phyloP scores from a whole-genome alignment of 2,888 invertebrate species.

The Metallyticus violacea region DNA sequence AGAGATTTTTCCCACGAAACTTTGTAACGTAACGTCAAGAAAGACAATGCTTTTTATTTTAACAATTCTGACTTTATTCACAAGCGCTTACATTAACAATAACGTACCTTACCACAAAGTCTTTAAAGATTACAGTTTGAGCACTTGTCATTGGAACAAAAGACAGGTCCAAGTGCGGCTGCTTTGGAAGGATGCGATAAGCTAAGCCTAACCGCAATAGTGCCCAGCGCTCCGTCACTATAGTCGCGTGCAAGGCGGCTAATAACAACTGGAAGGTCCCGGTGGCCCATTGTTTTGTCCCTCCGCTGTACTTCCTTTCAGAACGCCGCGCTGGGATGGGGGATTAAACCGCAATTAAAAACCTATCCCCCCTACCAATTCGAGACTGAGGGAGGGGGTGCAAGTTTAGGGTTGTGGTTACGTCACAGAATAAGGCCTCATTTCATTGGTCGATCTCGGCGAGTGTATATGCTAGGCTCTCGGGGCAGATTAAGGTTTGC shows the following conservation, averaged over 20 bases:
- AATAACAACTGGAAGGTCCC: not conserved
- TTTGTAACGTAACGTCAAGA: too few species aligned
- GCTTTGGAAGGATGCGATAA: not conserved
- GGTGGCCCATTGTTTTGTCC: not conserved
- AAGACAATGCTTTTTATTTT: too few species aligned
- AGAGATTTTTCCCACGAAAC: too few species aligned
- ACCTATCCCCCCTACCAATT: not conserved
- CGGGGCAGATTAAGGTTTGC: not conserved
- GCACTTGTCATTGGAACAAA: not conserved
- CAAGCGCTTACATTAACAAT: too few species aligned
- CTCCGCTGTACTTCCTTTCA: not conserved
- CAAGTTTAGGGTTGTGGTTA: not conserved
- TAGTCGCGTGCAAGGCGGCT: not conserved
- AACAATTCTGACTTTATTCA: too few species aligned
- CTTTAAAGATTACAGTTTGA: not conserved
- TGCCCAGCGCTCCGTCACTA: not conserved
- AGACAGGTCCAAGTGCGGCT: not conserved
- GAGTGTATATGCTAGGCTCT: not conserved
- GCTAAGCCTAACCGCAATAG: not conserved
- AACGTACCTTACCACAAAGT: too few species aligned
- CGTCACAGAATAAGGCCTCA: not conserved
- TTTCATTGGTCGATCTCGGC: constrained; percentile 2
- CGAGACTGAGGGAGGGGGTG: not conserved
- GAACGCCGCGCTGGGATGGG: not conserved
- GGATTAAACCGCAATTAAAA: constrained; percentile 13